Evolutionary conservation across 2,888 invertebrate genomes (phyloP), one percentile per base, ranked within the genome.

Genomic region (Amphimallon solstitiale): DNA sequence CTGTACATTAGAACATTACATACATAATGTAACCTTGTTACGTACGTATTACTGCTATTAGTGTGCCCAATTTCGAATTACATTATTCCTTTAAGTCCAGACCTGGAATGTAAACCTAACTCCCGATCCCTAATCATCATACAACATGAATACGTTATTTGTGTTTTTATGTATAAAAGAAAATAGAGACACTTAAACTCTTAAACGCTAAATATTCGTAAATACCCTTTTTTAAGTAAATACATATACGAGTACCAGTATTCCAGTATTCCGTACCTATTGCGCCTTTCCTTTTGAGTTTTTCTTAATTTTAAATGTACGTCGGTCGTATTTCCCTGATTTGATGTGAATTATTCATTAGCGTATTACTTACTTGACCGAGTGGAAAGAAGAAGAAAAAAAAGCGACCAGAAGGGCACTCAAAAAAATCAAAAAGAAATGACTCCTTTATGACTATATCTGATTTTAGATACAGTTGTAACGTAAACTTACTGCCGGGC

Each of bases 401-500:
- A 59, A 59, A 65, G 59, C 46, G 40, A 37, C 17, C 38, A 38
- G 14, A 23, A 59, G 49, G 34, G 46, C 21, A 21, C 59, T 48
- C 49, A 48, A 60, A 60, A 65, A 45, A 56, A 51, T 51, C 46
- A 65, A 61, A 61, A 48, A 61, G 49, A 49, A 68, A 63, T 43
- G 38, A 48, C 38, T 46, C 60, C 54, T 65, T 52, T 54, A 62
- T 56, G 49, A 52, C 62, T 61, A 34, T 66, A 68, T 68, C 60
- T 65, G 67, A 69, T 69, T 63, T 49, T 65, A 69, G 67, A 69
- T 69, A 69, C 61, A 65, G 45, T 69, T 69, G 69, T 67, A 48
- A 48, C 21, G n/a, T 23, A 52, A 38, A 38, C 63, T 49, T 23
- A 48, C 38, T 46, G 61, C 46, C 23, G 54, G 14, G 35, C 52